Evolutionary conservation across 1,140 invertebrate species (phyloP).

Genomic region (Drosophila triauraria): DNA sequence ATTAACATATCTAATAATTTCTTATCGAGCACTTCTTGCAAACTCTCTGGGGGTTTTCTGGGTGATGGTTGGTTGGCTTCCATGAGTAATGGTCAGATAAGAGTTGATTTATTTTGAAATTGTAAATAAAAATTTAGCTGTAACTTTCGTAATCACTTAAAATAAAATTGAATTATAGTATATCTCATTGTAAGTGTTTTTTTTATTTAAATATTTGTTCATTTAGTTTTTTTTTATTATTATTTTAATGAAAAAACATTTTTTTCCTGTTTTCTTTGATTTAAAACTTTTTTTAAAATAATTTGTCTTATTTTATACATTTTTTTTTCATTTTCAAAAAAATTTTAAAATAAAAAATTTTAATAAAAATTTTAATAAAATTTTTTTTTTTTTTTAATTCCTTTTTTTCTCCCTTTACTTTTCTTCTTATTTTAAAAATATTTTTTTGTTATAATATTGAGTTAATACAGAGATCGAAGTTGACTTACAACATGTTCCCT

Average conservation of each 20-base stretch:
- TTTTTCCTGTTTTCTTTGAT: not conserved
- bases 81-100: constrained; percentile 9
- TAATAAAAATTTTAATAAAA: no score
- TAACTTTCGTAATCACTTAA: not conserved
- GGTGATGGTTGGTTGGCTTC: not conserved
- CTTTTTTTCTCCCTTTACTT: not conserved
- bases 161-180: no score
- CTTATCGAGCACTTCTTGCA: not conserved
- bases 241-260: no score
- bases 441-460: not conserved
- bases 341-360: no score
- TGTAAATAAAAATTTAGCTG: no score
- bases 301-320: not conserved
- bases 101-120: not conserved
- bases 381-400: no score
- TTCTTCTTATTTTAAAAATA: not conserved
- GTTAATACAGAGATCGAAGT: not conserved
- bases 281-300: no score
- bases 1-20: constrained; percentile 16
- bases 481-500: not conserved
- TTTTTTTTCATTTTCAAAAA: no score
- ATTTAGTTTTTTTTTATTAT: no score
- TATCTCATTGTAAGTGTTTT: no score
- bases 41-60: not conserved
- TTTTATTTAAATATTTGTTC: no score